phyloP scores from a whole-genome alignment of 1,140 invertebrate genomes.

The Brachionus manjavacas region DNA sequence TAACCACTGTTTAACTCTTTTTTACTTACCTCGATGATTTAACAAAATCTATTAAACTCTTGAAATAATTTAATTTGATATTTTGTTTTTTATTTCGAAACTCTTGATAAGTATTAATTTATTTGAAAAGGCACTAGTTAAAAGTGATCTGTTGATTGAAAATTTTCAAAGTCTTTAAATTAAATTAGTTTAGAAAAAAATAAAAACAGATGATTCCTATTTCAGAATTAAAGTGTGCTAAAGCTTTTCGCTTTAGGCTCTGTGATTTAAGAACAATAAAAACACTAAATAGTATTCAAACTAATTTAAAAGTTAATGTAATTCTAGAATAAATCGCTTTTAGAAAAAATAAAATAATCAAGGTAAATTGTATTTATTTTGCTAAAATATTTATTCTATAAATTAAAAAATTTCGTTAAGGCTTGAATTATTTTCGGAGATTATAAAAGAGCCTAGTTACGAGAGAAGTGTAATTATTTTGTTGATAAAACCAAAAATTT shows the following conservation, averaged over 20 bases:
- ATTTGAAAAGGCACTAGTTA: too few species aligned
- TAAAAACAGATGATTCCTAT: not conserved
- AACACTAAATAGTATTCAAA: not conserved
- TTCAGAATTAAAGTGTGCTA: not conserved
- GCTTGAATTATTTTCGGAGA: not conserved
- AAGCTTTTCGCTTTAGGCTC: not conserved
- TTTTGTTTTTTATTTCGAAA: too few species aligned
- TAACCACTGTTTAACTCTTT: too few species aligned
- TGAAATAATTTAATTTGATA: too few species aligned
- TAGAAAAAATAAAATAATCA: not conserved
- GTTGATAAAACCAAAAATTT: too few species aligned
- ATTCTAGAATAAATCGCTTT: not conserved
- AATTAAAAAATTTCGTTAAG: not conserved
- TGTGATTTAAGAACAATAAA: not conserved
- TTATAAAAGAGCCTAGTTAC: not conserved
- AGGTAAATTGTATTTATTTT: not conserved
- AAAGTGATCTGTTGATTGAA: too few species aligned
- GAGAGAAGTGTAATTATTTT: too few species aligned
- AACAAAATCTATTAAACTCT: too few species aligned
- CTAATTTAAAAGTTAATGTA: not conserved
- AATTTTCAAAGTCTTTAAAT: too few species aligned
- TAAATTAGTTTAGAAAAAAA: too few species aligned
- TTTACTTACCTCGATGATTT: too few species aligned
- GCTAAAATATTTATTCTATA: not conserved
- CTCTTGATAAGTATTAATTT: too few species aligned